Percentiles rank a stretch among this genome's conserved stretches.
Conservation (phyloP, 1,140 invertebrate genomes). For the Rhysida immarginata region DNA sequence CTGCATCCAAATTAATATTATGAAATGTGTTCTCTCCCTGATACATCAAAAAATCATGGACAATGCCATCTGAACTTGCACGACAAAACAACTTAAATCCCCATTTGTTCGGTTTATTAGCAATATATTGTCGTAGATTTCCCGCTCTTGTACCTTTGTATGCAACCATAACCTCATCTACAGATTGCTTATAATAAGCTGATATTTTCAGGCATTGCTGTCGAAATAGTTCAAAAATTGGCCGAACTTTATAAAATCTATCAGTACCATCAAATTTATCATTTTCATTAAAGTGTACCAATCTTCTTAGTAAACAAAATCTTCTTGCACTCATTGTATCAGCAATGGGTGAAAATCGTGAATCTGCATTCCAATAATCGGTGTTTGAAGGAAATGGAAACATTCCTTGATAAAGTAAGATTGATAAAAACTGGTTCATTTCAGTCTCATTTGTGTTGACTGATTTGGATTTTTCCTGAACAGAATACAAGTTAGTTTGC, state of each 20-base stretch:
- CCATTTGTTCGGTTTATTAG: too few species aligned
- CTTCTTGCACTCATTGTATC: not conserved
- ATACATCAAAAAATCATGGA: not conserved
- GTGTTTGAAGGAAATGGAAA: not conserved
- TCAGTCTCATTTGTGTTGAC: not conserved
- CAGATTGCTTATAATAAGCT: not conserved
- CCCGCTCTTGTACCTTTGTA: too few species aligned
- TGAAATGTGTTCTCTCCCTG: too few species aligned
- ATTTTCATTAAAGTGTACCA: too few species aligned
- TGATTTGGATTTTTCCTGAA: not conserved
- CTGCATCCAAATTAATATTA: too few species aligned
- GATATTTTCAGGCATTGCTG: too few species aligned
- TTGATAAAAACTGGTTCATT: not conserved
- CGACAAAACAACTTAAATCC: not conserved
- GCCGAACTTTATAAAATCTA: too few species aligned
- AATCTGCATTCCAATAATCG: not conserved
- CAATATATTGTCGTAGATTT: too few species aligned
- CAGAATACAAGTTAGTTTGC: not conserved
- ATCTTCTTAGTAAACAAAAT: too few species aligned
- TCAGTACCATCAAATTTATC: too few species aligned
- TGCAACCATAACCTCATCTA: not conserved
- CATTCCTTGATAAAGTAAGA: not conserved
- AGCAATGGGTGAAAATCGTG: not conserved
- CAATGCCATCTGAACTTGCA: too few species aligned
- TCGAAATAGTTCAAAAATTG: too few species aligned